phyloP scores from a whole-genome alignment of 2,888 invertebrate species.

The Geotrupes spiniger region DNA sequence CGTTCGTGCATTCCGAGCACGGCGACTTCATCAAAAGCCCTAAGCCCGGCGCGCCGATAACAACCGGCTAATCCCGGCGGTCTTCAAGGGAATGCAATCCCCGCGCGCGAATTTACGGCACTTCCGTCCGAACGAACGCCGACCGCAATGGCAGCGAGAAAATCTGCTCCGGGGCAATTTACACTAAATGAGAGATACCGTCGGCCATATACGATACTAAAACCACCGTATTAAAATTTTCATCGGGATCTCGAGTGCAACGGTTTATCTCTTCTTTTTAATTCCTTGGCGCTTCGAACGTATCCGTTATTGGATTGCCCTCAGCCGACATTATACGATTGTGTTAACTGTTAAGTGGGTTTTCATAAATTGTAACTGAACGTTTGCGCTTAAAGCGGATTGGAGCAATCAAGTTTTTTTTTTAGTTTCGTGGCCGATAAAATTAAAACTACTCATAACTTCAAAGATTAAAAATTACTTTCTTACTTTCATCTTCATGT shows the following conservation, averaged over 20 bases:
- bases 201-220: too few relatives aligned
- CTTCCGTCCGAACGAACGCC: slow-evolving; percentile 36
- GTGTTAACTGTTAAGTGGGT: too few relatives aligned
- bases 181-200: slow-evolving; percentile 24
- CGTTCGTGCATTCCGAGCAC: slow-evolving; percentile 43
- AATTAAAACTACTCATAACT: too few relatives aligned
- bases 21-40: slow-evolving; percentile 45
- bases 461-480: too few relatives aligned
- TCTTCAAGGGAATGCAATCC: slow-evolving; percentile 42
- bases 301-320: not conserved
- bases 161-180: slow-evolving; percentile 30
- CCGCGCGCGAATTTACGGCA: slow-evolving; percentile 41
- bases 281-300: too few relatives aligned
- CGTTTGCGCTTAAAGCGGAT: too few relatives aligned
- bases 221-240: not conserved
- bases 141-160: slow-evolving; percentile 38
- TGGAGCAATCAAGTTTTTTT: too few relatives aligned
- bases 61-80: slow-evolving; percentile 43
- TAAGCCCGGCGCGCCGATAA: slow-evolving; percentile 40
- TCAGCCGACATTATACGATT: not conserved
- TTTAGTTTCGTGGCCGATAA: too few relatives aligned
- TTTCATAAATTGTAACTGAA: too few relatives aligned
- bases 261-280: too few relatives aligned
- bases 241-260: not conserved
- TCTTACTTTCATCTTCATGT: too few relatives aligned